phyloP scores from a whole-genome alignment of 2,113 vertebrate species.

The Pyxicephalus adspersus region DNA sequence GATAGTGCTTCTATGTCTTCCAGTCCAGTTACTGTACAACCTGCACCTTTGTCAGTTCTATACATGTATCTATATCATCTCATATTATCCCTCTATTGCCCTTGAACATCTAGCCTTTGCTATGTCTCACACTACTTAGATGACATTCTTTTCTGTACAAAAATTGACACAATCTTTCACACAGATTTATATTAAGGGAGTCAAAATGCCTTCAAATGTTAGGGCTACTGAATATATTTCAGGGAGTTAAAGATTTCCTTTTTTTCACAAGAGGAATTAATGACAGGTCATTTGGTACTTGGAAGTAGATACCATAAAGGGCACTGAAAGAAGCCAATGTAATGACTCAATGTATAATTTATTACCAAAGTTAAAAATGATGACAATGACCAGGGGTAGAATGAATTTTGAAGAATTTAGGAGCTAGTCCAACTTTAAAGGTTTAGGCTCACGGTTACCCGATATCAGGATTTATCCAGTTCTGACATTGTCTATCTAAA shows the following conservation, averaged over 20 bases:
- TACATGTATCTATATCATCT: neutral
- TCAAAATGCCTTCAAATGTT: neutral
- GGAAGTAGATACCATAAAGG: neutral
- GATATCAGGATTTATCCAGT: neutral
- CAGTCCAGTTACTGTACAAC: neutral
- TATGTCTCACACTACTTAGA: slow-evolving; percentile 1
- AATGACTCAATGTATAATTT: neutral
- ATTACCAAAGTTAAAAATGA: neutral
- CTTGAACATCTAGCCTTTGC: slow-evolving; percentile 8
- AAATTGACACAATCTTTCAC: neutral
- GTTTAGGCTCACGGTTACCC: no score
- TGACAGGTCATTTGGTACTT: neutral
- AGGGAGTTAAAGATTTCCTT: neutral
- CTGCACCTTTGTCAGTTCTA: neutral
- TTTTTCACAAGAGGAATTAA: neutral
- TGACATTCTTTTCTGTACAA: slow-evolving; percentile 13
- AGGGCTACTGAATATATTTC: neutral
- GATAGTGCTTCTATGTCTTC: neutral
- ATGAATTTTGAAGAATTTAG: no score
- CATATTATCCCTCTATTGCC: neutral
- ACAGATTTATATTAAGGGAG: neutral
- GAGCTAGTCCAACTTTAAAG: no score
- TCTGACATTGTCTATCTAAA: neutral
- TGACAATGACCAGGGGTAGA: neutral
- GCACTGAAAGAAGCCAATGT: neutral